Base-by-base conservation (phyloP, 2,113 vertebrate species). In the Poeciliopsis turrubarensis region DNA sequence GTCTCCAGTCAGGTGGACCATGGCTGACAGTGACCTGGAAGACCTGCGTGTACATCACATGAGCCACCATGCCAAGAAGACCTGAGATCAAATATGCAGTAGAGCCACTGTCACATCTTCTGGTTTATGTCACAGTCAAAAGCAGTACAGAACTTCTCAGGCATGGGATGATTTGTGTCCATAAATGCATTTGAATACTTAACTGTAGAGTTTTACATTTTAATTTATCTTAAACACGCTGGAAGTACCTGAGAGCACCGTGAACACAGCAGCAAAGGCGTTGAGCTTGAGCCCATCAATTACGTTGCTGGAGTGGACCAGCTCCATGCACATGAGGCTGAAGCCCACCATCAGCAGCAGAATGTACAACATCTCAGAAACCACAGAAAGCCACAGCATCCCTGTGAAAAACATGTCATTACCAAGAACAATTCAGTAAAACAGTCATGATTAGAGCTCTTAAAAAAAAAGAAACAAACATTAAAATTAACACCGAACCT, bases 221-320 rank as follows among this genome's bases (percentile, higher is more conserved):
- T 0, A 26, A 8, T n/a, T 62, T 0, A 25, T 15, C 19, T 47
- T 0, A 32, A 68, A 31, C 29, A 25, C 39, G 67, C 8, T 12
- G 0, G 19, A 5, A 14, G 6, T 39, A 98, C 97, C 97, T 95
- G 97, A 98, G 70, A 98, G 96, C 79, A 98, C 97, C 44, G 97
- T 98, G 96, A 98, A 98, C 92, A 98, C 95, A 0, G 97, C 97
- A 2, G 97, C 97, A n/a, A 98, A 98, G 90, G 97, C 97, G 34
- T 98, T 98, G 84, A 98, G 95, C 93, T 98, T 98, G 92, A 98
- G 96, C 82, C 97, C 97, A 65, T 98, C 97, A 13, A 98, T 98
- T 93, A 98, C 91, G 60, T 95, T 97, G 92, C 95, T 97, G 88
- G 97, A 97, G 92, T 96, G 96, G 80, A 97, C 92, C 77, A 98